Percentiles rank a stretch among this genome's conserved stretches.
These are phyloP conservation scores for Ondatra zibethicus DNA, from an alignment of 2,113 vertebrate genomes.

Conservation along the genomic window DNA sequence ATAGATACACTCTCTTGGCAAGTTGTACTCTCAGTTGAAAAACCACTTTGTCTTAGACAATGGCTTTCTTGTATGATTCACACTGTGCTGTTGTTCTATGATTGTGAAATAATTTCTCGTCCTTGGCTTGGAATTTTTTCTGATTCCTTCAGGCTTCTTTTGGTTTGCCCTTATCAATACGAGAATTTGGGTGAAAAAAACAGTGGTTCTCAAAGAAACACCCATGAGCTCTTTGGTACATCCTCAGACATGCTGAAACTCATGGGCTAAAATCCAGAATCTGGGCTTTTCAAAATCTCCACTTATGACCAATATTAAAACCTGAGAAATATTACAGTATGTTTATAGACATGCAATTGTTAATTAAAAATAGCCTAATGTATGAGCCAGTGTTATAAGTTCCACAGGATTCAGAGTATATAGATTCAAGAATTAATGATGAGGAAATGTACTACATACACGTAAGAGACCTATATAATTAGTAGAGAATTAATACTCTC, in stretches of 20 bases:
- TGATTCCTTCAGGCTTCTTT: background rate
- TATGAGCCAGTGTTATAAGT: background rate
- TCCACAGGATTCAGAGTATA: background rate
- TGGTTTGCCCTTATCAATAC: background rate
- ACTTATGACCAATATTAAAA: background rate
- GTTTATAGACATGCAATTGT: background rate
- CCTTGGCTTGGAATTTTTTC: conserved; percentile 35
- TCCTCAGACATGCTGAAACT: background rate
- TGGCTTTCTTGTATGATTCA: conserved; percentile 60
- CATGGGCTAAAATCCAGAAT: background rate
- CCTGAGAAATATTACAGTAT: background rate
- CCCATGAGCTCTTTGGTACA: background rate
- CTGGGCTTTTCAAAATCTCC: background rate
- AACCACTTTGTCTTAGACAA: conserved; percentile 70
- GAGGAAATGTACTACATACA: background rate
- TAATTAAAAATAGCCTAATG: conserved; percentile 2
- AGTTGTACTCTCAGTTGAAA: conserved; percentile 39
- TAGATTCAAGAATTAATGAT: background rate
- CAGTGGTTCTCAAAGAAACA: background rate
- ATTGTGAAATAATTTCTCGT: conserved; percentile 46
- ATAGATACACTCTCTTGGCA: background rate
- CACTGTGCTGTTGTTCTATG: conserved; percentile 66
- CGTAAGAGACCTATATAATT: background rate
- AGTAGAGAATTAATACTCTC: background rate
- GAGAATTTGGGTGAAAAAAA: background rate